Base-by-base conservation (phyloP, 2,113 vertebrate genomes). In the Ageneiosus marmoratus region DNA sequence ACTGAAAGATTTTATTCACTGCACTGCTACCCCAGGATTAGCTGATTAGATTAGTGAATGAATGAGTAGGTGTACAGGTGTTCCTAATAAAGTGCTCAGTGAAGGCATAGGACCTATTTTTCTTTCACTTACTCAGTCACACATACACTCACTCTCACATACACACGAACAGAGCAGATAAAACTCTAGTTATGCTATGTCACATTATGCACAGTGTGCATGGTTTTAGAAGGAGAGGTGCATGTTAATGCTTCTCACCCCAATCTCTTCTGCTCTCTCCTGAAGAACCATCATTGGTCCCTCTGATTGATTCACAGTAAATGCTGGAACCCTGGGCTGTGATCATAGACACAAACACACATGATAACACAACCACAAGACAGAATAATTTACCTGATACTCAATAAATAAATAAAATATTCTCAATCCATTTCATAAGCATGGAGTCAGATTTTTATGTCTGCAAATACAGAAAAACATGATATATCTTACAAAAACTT, bases 291-390 rank as follows among this genome's bases (percentile, higher is more conserved):
- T 89, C 94, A 96, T 91, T 0, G 98, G 92, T 0, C 85, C 89
- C 0, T 96, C 95, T 0, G 94, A 94, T 86, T 99, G 98, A 0
- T 83, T 91, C 79, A 97, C 94, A 0, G 96, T 98, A 89, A 98
- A 98, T 0, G 97, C 96, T 0, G 97, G 96, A 77, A 99, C 96
- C 0, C 93, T 95, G 0, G 87, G 90, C 97, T 99, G 91, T 34
- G 78, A 65, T 34, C 80, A 69, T 8, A 72, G 27, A 86, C 51
- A 69, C 41, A 80, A 3, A 11, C 13, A 83, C 13, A 34, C 5
- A 70, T n/a, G n/a, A n/a, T n/a, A n/a, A n/a, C 32, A 67, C 67
- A 70, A 44, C 3, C 4, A 72, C 7, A 46, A 46, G 13, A n/a
- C 22, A 22, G 1, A 20, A 67, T 16, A n/a, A 76, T 48, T 41